These are phyloP conservation scores for Pristionchus maxplancki DNA, from an alignment of 2,888 invertebrate species.

Conservation along the genomic window DNA sequence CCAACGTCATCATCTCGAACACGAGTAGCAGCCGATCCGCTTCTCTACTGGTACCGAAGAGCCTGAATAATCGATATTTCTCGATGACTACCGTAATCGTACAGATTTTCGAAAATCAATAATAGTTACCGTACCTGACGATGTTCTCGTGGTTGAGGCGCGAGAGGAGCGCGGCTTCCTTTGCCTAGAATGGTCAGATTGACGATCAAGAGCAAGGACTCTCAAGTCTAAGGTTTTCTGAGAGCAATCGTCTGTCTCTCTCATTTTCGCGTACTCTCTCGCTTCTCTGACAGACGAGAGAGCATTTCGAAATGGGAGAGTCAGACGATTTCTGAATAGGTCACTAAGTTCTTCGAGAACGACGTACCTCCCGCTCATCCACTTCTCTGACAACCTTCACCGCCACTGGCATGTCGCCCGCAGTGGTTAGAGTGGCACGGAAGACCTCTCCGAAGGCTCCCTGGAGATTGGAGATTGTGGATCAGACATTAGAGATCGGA, in stretches of 20 bases:
- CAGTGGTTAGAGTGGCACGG: slow-evolving; percentile 67
- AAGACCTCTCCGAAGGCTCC: slow-evolving; percentile 75
- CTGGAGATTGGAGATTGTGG: slow-evolving; percentile 58
- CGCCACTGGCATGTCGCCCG: slow-evolving; percentile 58
- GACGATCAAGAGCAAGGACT: neutral
- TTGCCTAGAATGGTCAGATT: slow-evolving; percentile 1
- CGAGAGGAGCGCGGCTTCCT: slow-evolving; percentile 84
- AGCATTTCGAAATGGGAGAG: too few relatives aligned
- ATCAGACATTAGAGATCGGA: neutral
- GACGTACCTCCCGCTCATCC: slow-evolving; percentile 53
- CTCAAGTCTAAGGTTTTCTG: neutral
- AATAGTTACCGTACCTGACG: slow-evolving; percentile 80
- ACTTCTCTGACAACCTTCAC: slow-evolving; percentile 59
- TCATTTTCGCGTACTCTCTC: too few relatives aligned
- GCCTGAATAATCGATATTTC: slow-evolving; percentile 23
- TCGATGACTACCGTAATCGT: slow-evolving; percentile 87
- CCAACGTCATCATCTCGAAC: slow-evolving; percentile 97
- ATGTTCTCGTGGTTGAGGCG: slow-evolving; percentile 95
- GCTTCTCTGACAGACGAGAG: too few relatives aligned
- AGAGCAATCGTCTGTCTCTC: slow-evolving; percentile 30
- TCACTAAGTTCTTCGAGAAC: too few relatives aligned
- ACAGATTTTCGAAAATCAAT: slow-evolving; percentile 83
- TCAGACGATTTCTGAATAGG: too few relatives aligned
- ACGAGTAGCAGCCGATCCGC: slow-evolving; percentile 87
- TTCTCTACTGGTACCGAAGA: slow-evolving; percentile 62